Base-by-base conservation (phyloP, 2,113 vertebrate genomes). In the Scomber japonicus region DNA sequence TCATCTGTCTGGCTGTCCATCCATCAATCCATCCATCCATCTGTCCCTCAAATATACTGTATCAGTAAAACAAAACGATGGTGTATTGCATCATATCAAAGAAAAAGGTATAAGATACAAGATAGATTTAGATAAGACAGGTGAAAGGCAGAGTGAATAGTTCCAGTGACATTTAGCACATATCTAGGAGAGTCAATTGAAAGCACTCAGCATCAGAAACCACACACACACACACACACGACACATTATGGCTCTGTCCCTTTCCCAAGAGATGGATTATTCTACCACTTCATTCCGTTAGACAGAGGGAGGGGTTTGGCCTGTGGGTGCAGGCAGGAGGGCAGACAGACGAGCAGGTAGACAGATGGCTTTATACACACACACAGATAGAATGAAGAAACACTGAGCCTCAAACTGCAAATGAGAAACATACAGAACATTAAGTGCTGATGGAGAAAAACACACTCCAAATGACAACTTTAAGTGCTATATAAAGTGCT, bases 401-500 rank as follows among this genome's bases (percentile, higher is more conserved):
- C 66, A 72, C 73, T 65, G 59, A 68, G 64, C 61, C 65, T 84
- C 69, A 80, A 74, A 80, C 61, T 83, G 64, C 77, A 86, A 83
- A 85, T 78, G 80, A 91, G 75, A 75, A 78, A 59, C 27, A 79
- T 59, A 62, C 66, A 81, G 67, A 82, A 74, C 67, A 76, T 79
- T 69, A 85, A 85, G 64, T 71, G 80, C 54, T 65, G 6, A 44
- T 72, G 48, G 31, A 27, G 44, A 31, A 56, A 86, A 76, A 17
- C 56, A 70, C 50, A 66, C 72, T 65, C 67, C 13, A 78, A 74
- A 85, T 83, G 85, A 81, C 76, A 88, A 83, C 78, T 86, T 80
- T 81, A 91, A 87, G 82, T 91, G 75, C 71, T 40, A 50, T 53
- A 54, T 65, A 64, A 89, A 89, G 75, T 78, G 67, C 72, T 81